Evolutionary conservation across 2,113 vertebrate genomes (phyloP).

Genomic region (Pluvianellus socialis): DNA sequence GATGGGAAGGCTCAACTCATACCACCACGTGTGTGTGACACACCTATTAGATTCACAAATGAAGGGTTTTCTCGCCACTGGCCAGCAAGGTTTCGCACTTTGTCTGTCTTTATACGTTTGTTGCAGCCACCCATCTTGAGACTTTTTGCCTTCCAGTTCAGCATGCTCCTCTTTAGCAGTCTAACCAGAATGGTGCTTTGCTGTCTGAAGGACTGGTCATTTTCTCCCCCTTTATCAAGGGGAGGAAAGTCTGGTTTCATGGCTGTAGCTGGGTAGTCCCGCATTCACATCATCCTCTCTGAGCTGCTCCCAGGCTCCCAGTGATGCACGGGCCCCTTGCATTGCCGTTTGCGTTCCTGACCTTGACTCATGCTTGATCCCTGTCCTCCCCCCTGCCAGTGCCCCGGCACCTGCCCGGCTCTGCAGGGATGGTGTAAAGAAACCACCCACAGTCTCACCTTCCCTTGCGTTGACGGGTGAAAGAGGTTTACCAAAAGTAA

Average conservation of each 20-base stretch:
- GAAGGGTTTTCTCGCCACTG: background rate
- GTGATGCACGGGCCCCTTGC: background rate
- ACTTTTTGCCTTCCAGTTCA: background rate
- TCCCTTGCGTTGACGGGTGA: background rate
- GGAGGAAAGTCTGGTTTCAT: background rate
- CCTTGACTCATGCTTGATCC: conserved; percentile 17
- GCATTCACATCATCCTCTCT: background rate
- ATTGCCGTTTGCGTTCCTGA: background rate
- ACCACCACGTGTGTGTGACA: background rate
- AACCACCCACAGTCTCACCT: background rate
- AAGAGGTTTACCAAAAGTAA: background rate
- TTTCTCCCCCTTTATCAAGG: background rate
- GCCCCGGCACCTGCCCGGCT: background rate
- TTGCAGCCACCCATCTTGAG: background rate
- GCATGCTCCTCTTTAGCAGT: background rate
- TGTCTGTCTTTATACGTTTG: background rate
- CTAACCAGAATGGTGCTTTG: background rate
- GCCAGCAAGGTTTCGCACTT: background rate
- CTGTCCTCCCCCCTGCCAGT: background rate
- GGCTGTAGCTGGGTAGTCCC: background rate
- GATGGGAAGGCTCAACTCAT: conserved; percentile 11
- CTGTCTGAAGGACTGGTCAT: background rate
- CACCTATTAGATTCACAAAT: background rate
- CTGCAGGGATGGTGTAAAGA: background rate
- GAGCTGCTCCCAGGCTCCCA: background rate